A percentile compares a stretch with the other conserved stretches of the same genome.
phyloP scores from a whole-genome alignment of 2,113 vertebrate genomes.

The Tyto alba region DNA sequence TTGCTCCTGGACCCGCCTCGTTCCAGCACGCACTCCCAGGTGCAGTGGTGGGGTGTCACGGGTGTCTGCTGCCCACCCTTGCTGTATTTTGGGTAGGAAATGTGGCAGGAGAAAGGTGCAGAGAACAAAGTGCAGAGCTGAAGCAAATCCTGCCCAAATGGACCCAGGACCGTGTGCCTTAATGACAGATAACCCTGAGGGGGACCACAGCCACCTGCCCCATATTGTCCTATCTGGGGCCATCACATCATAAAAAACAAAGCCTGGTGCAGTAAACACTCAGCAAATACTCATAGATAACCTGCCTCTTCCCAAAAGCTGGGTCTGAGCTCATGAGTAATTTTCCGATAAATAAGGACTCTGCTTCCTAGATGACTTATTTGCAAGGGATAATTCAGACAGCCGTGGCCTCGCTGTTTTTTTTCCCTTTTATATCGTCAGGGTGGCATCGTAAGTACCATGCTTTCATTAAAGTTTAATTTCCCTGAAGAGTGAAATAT shows the following conservation, averaged over 20 bases:
- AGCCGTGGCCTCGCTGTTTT: neutral
- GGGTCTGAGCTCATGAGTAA: neutral
- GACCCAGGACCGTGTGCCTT: neutral
- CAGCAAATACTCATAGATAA: neutral
- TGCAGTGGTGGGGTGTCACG: rapidly evolving
- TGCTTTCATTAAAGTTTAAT: constrained; percentile 41
- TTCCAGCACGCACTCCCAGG: rapidly evolving
- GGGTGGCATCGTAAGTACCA: neutral
- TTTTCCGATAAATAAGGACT: neutral
- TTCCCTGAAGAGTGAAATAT: constrained; percentile 46
- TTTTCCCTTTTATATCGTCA: neutral
- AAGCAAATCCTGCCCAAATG: neutral
- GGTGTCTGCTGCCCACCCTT: neutral
- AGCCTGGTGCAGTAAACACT: neutral
- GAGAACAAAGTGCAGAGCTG: neutral
- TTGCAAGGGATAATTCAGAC: neutral
- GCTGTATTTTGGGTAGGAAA: neutral
- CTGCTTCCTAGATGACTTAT: neutral
- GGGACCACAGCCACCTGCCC: neutral
- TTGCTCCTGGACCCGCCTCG: neutral
- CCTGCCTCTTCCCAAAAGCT: neutral
- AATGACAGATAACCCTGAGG: neutral
- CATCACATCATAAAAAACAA: too few species aligned
- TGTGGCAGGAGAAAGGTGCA: neutral
- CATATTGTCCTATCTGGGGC: neutral